A percentile compares a stretch with the other conserved stretches of the same genome.
Conservation (phyloP, 2,888 invertebrate genomes). For the Exephanes ischioxanthus region DNA sequence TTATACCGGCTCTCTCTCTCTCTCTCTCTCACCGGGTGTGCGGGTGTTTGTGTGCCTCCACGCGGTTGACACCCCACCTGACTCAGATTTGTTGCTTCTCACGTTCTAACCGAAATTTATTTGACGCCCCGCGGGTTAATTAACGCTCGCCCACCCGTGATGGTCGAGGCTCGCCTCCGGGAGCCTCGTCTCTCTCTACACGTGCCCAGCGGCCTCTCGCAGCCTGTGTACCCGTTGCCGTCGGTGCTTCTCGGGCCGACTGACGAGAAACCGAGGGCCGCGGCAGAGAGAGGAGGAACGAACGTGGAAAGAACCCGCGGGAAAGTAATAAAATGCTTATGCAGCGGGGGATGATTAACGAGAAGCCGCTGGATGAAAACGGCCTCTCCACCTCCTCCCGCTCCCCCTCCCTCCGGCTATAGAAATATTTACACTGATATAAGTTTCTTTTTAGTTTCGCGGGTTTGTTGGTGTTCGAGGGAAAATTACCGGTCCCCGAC, state of each 20-base stretch:
- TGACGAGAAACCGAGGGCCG: slow-evolving; percentile 60
- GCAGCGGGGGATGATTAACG: slow-evolving; percentile 65
- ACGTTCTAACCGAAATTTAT: slow-evolving; percentile 85
- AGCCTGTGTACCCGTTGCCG: slow-evolving; percentile 30
- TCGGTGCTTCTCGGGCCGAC: slow-evolving; percentile 9
- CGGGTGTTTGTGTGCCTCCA: slow-evolving; percentile 47
- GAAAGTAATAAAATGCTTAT: slow-evolving; percentile 75
- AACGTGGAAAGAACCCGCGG: slow-evolving; percentile 63
- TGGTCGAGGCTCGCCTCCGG: slow-evolving; percentile 58
- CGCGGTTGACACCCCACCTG: slow-evolving; percentile 82
- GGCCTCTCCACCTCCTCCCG: slow-evolving; percentile 27
- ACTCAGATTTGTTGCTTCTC: slow-evolving; percentile 85
- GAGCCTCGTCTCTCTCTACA: slow-evolving; percentile 19
- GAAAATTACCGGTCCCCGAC: slow-evolving; percentile 13
- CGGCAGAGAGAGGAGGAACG: slow-evolving; percentile 55
- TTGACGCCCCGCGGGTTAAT: slow-evolving; percentile 83
- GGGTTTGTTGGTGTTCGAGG: slow-evolving; percentile 11
- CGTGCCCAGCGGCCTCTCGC: slow-evolving; percentile 56
- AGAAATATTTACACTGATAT: slow-evolving; percentile 43
- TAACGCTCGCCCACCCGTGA: slow-evolving; percentile 74
- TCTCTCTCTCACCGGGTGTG: slow-evolving; percentile 24
- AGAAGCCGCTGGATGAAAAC: slow-evolving; percentile 54
- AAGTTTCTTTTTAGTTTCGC: slow-evolving; percentile 35
- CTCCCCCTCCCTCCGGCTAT: neutral
- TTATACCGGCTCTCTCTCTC: slow-evolving; percentile 26